These are phyloP conservation scores for Boloria selene DNA, from an alignment of 2,888 invertebrate genomes.

Conservation along the genomic window DNA sequence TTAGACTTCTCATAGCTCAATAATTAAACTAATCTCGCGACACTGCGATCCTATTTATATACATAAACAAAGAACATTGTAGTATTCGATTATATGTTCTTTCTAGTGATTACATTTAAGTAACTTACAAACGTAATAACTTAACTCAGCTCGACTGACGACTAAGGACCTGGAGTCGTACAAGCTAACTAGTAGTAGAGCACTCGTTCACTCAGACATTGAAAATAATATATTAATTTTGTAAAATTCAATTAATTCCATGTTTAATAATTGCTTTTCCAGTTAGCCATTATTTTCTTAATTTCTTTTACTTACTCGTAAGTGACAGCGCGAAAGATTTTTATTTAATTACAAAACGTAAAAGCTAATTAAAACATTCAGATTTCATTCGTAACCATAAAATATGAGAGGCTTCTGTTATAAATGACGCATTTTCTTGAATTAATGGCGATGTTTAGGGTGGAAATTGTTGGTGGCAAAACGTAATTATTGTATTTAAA, in stretches of 20 bases:
- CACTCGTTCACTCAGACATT: too few species aligned
- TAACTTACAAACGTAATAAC: too few species aligned
- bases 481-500: neutral
- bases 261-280: too few species aligned
- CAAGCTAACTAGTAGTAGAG: too few species aligned
- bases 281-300: neutral
- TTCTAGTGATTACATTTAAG: too few species aligned
- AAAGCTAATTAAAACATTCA: conserved; percentile 7
- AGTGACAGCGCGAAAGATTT: neutral
- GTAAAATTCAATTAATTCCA: neutral
- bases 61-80: too few species aligned
- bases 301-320: neutral
- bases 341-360: conserved; percentile 15
- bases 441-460: neutral
- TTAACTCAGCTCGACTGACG: too few species aligned
- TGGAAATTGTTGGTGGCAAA: conserved; percentile 4
- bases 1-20: too few species aligned
- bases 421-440: conserved; percentile 11
- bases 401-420: conserved; percentile 9
- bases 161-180: too few species aligned
- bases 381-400: conserved; percentile 13
- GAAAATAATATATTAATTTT: neutral
- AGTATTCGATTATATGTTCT: too few species aligned
- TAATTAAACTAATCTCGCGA: too few species aligned
- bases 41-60: too few species aligned